Evolutionary conservation across 2,888 invertebrate species (phyloP), one percentile per base, ranked within the genome.

Genomic region (Athrips mouffetella): DNA sequence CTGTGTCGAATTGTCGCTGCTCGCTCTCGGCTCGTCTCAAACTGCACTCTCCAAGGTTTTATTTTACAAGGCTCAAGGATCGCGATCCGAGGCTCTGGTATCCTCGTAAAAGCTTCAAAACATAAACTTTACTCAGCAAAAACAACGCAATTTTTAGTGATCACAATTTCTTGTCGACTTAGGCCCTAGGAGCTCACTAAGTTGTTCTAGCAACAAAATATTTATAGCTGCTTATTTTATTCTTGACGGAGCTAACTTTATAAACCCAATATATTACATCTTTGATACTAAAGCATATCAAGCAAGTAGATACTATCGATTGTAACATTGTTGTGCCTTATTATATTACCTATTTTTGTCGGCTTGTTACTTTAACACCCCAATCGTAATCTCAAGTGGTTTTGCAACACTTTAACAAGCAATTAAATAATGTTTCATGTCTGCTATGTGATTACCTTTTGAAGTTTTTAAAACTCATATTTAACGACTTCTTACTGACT

Each of bases 1-100:
- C 80, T 83, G 86, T 87, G 81, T 81, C 87, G 80, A 86, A 87
- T 87, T 67, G 81, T 65, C 72, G 76, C 66, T 70, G 66, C 66
- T 11, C 37, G n/a, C 33, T 4, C 7, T 16, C 33, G 33, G 5
- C 5, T 16, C 33, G 33, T 11, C 11, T 7, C 72, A 70, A 73
- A 71, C 67, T 74, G 64, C 73, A 71, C 67, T 75, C 69, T 70
- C 69, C 59, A 64, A 67, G 63, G 64, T 73, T 76, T 76, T 74
- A 74, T 80, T 81, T 78, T 78, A 72, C 67, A 70, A 75, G 73
- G 73, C 73, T 71, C 67, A 70, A 75, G 73, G 73, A 73, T 71
- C 68, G 67, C 59, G 66, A 63, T 58, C 63, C 65, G 30, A 59
- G 55, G 52, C 50, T 55, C 49, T 49, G 49, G 47, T 47, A 54